phyloP scores from a whole-genome alignment of 1,140 invertebrate species.

The Drosophila takahashii region DNA sequence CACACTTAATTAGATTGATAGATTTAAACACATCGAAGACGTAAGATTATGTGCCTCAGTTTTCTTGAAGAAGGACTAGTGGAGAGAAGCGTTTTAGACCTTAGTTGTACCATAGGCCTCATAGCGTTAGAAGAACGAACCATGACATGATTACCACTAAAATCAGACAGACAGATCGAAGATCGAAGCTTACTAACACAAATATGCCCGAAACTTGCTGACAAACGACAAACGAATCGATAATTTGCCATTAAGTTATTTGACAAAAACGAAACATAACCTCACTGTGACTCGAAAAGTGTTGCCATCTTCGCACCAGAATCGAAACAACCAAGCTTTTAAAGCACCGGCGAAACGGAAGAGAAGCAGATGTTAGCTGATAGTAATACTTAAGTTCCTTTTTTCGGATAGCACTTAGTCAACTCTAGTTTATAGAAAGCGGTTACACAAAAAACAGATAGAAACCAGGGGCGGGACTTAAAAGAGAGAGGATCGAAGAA shows the following conservation, averaged over 20 bases:
- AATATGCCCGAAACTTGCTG: constrained; percentile 44
- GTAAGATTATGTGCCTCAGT: constrained; percentile 76
- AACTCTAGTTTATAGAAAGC: constrained; percentile 27
- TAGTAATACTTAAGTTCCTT: constrained; percentile 53
- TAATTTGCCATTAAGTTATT: constrained; percentile 54
- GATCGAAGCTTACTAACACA: constrained; percentile 35
- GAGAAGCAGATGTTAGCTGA: constrained; percentile 35
- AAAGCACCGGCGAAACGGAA: constrained; percentile 22
- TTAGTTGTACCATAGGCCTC: constrained; percentile 53
- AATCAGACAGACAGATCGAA: constrained; percentile 18
- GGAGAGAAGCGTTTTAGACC: constrained; percentile 31
- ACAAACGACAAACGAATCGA: constrained; percentile 4
- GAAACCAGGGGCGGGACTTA: constrained; percentile 3
- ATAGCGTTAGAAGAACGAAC: constrained; percentile 38
- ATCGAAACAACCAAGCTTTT: constrained; percentile 37
- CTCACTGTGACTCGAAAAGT: constrained; percentile 57
- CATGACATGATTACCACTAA: constrained; percentile 27
- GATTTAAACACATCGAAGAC: constrained; percentile 55
- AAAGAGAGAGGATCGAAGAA: constrained; percentile 19
- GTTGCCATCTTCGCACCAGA: constrained; percentile 58
- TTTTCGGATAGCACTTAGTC: constrained; percentile 48
- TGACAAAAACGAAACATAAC: constrained; percentile 49
- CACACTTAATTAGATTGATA: constrained; percentile 39
- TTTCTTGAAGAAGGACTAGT: constrained; percentile 35
- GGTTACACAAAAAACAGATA: constrained; percentile 10